phyloP scores from a whole-genome alignment of 2,797 vertebrate species.

The Pangasius sanitwongsei region DNA sequence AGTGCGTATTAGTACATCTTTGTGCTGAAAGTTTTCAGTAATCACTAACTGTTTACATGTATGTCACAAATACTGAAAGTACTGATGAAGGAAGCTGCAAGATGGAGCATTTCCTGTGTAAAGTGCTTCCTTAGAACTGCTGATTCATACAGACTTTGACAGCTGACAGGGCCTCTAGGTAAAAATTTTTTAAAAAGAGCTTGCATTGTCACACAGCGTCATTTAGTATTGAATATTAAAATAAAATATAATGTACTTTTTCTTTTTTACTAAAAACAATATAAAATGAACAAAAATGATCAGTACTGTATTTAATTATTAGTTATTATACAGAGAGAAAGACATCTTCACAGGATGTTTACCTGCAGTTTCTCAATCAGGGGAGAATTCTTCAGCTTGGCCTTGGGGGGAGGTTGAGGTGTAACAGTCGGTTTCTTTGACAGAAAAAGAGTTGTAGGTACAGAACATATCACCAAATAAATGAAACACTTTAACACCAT shows the following conservation, averaged over 20 bases:
- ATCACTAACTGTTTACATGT: neutral
- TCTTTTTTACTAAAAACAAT: neutral
- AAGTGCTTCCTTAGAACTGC: conserved; percentile 21
- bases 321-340: neutral
- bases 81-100: conserved; percentile 23
- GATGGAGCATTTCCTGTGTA: conserved; percentile 31
- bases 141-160: conserved; percentile 6
- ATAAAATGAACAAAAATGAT: neutral
- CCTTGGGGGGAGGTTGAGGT: conserved; percentile 64
- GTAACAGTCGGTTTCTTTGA: conserved; percentile 62
- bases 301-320: neutral
- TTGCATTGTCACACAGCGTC: neutral
- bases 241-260: neutral
- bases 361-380: conserved; percentile 79
- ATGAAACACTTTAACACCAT: neutral
- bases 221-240: neutral
- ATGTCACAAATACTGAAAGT: neutral
- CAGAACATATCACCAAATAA: neutral
- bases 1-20: neutral
- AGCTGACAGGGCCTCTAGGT: neutral
- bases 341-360: conserved; percentile 3
- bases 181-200: neutral
- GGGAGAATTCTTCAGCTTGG: conserved; percentile 70
- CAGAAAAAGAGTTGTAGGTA: conserved; percentile 22
- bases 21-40: neutral